Conservation (phyloP, 2,797 vertebrate species). For the Echeneis naucrates region DNA sequence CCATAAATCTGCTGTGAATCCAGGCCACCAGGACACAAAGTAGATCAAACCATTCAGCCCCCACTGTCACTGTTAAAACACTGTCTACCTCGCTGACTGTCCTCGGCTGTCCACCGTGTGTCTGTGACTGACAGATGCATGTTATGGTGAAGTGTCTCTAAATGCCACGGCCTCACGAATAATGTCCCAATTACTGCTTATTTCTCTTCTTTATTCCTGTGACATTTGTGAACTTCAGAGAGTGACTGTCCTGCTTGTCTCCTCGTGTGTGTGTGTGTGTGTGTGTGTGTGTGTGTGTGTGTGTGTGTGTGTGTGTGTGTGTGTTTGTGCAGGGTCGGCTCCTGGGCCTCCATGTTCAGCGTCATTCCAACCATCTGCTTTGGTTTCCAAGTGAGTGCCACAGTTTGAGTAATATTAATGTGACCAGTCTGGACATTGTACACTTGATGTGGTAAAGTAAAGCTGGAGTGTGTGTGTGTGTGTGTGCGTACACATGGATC, state of each 20-base stretch:
- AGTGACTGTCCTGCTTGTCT: conserved; percentile 5
- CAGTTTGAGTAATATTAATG: not conserved
- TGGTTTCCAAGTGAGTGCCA: conserved; percentile 92
- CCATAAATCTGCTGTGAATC: conserved; percentile 39
- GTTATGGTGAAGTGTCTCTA: conserved; percentile 18
- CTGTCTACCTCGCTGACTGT: conserved; percentile 2
- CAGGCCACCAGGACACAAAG: conserved; percentile 25
- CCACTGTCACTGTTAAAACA: not conserved
- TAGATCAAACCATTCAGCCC: conserved; percentile 4
- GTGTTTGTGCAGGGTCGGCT: conserved; percentile 78
- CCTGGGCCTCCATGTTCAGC: conserved; percentile 90
- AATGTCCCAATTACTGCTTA: conserved; percentile 6
- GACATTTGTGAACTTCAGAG: conserved; percentile 32
- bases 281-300: no score
- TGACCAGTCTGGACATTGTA: not conserved
- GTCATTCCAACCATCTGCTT: conserved; percentile 97
- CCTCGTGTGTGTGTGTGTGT: conserved; percentile 32
- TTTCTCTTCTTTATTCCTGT: conserved; percentile 12
- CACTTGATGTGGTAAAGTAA: conserved; percentile 11
- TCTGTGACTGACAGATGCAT: conserved; percentile 50
- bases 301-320: no score
- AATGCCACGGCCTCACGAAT: conserved; percentile 55
- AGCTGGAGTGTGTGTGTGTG: not conserved
- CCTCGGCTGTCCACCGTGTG: not conserved
- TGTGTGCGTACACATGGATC: not conserved